These are phyloP conservation scores for Prietella phreatophila DNA, from an alignment of 2,113 vertebrate genomes.

Conservation along the genomic window DNA sequence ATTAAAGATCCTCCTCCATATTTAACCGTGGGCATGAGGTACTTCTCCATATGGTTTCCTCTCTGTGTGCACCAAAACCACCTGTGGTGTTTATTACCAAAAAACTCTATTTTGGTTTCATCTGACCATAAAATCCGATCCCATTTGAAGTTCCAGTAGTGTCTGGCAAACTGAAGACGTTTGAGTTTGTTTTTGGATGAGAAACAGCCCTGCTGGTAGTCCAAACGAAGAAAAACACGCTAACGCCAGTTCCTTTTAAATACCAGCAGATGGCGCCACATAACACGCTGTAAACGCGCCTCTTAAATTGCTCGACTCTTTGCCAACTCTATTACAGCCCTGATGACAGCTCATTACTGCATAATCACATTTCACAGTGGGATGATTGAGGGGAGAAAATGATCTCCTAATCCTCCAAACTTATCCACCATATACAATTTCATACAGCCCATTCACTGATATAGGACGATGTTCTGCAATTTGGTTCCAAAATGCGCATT, in stretches of 20 bases:
- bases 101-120: no score
- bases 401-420: background rate
- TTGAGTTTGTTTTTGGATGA: no score
- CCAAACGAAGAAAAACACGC: no score
- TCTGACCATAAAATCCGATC: no score
- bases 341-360: conserved; percentile 21
- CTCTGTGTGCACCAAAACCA: no score
- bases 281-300: background rate
- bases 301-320: background rate
- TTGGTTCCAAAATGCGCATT: background rate
- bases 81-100: no score
- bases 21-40: no score
- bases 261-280: conserved; percentile 24
- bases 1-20: no score
- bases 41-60: no score
- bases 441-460: background rate
- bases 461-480: background rate
- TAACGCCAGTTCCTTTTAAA: background rate
- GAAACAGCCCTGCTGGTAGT: no score
- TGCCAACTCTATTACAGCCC: conserved; percentile 18
- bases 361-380: conserved; percentile 14
- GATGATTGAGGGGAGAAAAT: background rate
- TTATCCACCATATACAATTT: conserved; percentile 28
- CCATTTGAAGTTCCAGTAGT: no score
- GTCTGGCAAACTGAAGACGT: no score